Conservation (phyloP, 92 coral and sea anemone genomes). For the Porites divaricata region DNA sequence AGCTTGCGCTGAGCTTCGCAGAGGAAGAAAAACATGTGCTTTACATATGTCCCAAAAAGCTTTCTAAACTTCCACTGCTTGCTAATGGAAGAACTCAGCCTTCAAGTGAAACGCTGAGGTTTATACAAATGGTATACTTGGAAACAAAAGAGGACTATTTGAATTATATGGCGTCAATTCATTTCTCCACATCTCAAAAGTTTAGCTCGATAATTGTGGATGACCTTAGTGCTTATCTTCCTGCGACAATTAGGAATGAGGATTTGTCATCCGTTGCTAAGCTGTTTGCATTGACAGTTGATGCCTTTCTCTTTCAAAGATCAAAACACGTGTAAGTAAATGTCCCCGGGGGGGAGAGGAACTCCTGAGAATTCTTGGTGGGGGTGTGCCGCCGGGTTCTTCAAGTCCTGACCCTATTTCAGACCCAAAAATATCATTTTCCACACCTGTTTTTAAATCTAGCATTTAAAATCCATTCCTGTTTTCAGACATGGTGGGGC, state of each 20-base stretch:
- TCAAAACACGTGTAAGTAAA: conserved; percentile 68
- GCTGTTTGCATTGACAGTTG: conserved; percentile 84
- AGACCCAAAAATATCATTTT: too few relatives aligned
- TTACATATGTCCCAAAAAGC: conserved; percentile 73
- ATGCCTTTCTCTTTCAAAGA: conserved; percentile 73
- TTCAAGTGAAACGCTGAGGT: conserved; percentile 59
- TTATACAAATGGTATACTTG: conserved; percentile 82
- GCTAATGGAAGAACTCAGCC: conserved; percentile 78
- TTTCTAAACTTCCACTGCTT: conserved; percentile 73
- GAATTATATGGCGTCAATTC: conserved; percentile 77
- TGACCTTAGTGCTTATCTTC: conserved; percentile 71
- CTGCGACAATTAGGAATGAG: conserved; percentile 73
- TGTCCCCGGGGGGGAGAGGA: too few relatives aligned
- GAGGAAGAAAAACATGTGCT: conserved; percentile 85
- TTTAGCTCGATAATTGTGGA: conserved; percentile 74
- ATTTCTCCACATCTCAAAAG: conserved; percentile 43
- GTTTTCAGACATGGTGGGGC: too few relatives aligned
- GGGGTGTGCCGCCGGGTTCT: too few relatives aligned
- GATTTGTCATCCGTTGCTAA: conserved; percentile 79
- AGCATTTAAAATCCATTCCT: too few relatives aligned
- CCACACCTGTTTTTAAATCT: too few relatives aligned
- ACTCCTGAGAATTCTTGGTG: too few relatives aligned
- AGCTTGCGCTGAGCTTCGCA: conserved; percentile 85
- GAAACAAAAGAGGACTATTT: conserved; percentile 70
- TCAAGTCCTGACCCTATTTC: too few relatives aligned